Evolutionary conservation across 1,140 invertebrate genomes (phyloP).

Genomic region (Acromyrmex echinatior): DNA sequence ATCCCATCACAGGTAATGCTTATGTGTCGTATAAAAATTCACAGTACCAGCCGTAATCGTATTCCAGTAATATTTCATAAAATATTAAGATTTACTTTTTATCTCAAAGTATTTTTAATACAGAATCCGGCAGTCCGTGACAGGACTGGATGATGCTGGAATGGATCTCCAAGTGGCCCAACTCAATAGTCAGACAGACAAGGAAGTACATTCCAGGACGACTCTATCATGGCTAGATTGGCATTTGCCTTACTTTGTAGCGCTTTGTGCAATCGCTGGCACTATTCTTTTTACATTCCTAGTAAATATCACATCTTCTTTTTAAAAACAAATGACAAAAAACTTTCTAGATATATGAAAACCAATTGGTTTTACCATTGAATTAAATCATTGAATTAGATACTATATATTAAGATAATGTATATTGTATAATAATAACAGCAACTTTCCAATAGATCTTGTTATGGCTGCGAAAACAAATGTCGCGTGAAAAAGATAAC

Average conservation of each 20-base stretch:
- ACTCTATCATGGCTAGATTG: constrained; percentile 85
- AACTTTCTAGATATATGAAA: not conserved
- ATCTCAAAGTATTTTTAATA: constrained; percentile 35
- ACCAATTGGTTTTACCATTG: no score
- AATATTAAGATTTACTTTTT: constrained; percentile 25
- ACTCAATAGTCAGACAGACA: constrained; percentile 81
- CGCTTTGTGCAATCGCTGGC: constrained; percentile 84
- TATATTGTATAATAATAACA: not conserved
- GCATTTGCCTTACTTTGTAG: constrained; percentile 84
- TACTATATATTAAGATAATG: not conserved
- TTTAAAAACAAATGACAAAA: not conserved
- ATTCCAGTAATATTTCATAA: not conserved
- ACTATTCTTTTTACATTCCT: constrained; percentile 86
- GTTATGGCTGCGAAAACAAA: constrained; percentile 87
- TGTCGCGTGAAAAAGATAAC: constrained; percentile 86
- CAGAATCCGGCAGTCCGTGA: constrained; percentile 85
- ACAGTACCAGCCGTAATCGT: not conserved
- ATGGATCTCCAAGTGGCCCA: constrained; percentile 85
- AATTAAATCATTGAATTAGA: not conserved
- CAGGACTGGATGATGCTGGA: constrained; percentile 86
- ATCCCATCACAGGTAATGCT: constrained; percentile 83
- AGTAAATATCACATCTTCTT: constrained; percentile 74
- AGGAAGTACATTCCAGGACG: constrained; percentile 82
- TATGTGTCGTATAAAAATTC: not conserved
- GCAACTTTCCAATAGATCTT: constrained; percentile 77